These are phyloP conservation scores for Oryzaephilus surinamensis DNA, from an alignment of 1,140 invertebrate genomes.

Conservation along the genomic window DNA sequence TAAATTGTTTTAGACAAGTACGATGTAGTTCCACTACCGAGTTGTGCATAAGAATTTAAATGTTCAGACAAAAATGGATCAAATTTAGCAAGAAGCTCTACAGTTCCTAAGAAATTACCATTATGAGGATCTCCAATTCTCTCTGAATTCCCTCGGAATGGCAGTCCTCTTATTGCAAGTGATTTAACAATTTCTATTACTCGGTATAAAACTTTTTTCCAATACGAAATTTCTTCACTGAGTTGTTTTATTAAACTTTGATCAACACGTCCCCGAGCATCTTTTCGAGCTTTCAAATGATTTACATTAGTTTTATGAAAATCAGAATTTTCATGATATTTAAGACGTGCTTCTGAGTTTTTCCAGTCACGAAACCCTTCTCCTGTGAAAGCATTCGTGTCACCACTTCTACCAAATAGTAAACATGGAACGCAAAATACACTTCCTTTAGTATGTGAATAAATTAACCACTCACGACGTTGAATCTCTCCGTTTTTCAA, in stretches of 20 bases:
- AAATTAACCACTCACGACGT: constrained; percentile 11
- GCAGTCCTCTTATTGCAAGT: not conserved
- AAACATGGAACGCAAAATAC: constrained; percentile 18
- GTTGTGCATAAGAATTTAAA: constrained; percentile 8
- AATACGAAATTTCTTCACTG: too few relatives aligned
- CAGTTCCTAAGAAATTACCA: constrained; percentile 6
- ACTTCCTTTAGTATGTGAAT: constrained; percentile 11
- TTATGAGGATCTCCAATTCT: constrained; percentile 6
- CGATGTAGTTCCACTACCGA: constrained; percentile 5
- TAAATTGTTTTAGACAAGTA: constrained; percentile 11
- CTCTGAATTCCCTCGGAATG: constrained; percentile 7
- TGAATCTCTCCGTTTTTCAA: constrained; percentile 7
- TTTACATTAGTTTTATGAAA: too few relatives aligned
- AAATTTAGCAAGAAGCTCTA: constrained; percentile 11
- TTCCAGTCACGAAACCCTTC: constrained; percentile 20
- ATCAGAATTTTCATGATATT: too few relatives aligned
- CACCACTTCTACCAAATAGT: constrained; percentile 9
- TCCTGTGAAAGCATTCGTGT: constrained; percentile 1
- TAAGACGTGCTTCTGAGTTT: too few relatives aligned
- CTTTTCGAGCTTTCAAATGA: too few relatives aligned
- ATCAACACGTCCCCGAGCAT: too few relatives aligned
- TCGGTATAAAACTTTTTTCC: too few relatives aligned
- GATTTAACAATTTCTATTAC: too few relatives aligned
- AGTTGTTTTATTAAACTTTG: too few relatives aligned
- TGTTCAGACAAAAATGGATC: constrained; percentile 12